These are phyloP conservation scores for Gadus macrocephalus DNA, from an alignment of 2,113 vertebrate species.

Conservation along the genomic window DNA sequence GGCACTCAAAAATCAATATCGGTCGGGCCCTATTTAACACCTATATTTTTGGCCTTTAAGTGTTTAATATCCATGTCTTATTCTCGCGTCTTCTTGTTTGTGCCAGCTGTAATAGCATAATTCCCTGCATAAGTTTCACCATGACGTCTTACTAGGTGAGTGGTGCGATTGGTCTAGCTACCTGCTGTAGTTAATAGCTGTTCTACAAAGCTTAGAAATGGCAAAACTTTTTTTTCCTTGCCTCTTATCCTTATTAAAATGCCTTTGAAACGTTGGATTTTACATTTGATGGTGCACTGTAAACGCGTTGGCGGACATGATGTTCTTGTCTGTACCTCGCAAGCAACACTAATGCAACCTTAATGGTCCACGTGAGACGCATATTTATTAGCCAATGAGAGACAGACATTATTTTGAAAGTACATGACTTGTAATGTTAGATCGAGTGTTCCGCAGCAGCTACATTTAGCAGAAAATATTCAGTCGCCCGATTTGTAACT, in stretches of 20 bases:
- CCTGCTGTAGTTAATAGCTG: neutral
- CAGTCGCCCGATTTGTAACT: neutral
- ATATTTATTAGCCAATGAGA: neutral
- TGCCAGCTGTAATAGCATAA: too few relatives aligned
- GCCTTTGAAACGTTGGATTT: neutral
- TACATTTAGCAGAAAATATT: neutral
- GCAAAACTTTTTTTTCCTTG: neutral
- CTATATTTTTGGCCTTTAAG: neutral
- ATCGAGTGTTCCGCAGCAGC: neutral
- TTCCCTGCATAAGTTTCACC: neutral
- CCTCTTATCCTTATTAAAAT: neutral
- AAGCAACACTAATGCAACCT: neutral
- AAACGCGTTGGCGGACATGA: neutral
- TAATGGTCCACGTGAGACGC: neutral
- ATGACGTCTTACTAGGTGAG: neutral
- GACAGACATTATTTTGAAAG: neutral
- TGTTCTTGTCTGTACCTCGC: neutral
- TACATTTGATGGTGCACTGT: conserved; percentile 7
- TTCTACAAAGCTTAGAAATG: conserved; percentile 3
- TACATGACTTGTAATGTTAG: neutral
- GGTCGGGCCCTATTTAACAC: too few relatives aligned
- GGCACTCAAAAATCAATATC: too few relatives aligned
- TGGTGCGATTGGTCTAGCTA: conserved; percentile 1
- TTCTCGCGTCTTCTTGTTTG: too few relatives aligned
- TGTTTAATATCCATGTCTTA: too few relatives aligned